Evolutionary conservation across 1,140 invertebrate species (phyloP).

Genomic region (Calosoma granatense): DNA sequence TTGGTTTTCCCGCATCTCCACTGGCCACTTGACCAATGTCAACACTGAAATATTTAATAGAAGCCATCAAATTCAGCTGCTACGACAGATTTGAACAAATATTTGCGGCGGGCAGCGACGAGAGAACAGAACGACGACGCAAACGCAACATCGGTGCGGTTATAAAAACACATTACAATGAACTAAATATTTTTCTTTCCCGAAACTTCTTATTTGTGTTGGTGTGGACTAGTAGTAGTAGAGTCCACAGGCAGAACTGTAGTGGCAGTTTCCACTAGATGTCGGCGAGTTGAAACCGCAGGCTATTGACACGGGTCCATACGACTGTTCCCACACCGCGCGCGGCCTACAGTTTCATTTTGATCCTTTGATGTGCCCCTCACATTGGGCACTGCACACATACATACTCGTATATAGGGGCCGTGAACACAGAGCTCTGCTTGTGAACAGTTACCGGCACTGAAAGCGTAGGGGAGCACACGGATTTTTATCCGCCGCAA

Average conservation of each 20-base stretch:
- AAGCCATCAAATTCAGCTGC: slow-evolving; percentile 7
- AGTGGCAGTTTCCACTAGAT: background rate
- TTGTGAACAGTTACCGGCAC: no score
- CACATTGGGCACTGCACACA: no score
- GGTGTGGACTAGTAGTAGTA: background rate
- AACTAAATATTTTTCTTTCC: background rate
- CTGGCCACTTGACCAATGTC: slow-evolving; percentile 2
- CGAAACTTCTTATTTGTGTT: slow-evolving; percentile 4
- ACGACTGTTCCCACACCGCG: background rate
- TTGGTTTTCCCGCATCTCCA: background rate
- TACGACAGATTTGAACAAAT: slow-evolving; percentile 1
- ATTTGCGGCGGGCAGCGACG: background rate
- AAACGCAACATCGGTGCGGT: background rate
- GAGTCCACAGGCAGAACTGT: background rate
- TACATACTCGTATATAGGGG: no score
- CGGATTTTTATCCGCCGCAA: no score
- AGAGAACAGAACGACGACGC: no score
- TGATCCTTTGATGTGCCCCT: background rate
- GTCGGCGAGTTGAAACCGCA: background rate
- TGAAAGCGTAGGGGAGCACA: no score
- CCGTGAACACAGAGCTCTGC: no score
- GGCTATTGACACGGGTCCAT: background rate
- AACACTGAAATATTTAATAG: slow-evolving; percentile 8
- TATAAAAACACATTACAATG: slow-evolving; percentile 9
- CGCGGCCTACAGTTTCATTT: background rate